Conservation (phyloP, 1,140 invertebrate species). For the Goniozus legneri region DNA sequence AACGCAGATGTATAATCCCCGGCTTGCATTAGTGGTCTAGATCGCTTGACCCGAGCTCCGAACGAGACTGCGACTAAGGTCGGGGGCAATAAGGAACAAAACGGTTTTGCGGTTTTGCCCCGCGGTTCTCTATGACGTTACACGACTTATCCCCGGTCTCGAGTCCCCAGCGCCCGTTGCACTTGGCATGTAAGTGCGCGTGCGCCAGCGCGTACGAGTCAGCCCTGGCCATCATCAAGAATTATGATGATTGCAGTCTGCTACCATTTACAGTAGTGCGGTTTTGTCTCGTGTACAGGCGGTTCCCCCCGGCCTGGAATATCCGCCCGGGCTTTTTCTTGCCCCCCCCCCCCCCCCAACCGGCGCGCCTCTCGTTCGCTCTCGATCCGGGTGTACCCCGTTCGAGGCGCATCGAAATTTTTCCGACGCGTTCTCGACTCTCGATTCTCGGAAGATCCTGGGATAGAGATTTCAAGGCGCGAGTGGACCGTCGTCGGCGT, state of each 20-base stretch:
- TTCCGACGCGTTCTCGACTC: slow-evolving; percentile 18
- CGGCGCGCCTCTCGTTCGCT: slow-evolving; percentile 5
- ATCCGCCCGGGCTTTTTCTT: slow-evolving; percentile 4
- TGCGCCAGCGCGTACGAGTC: slow-evolving; percentile 10
- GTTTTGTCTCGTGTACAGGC: slow-evolving; percentile 37
- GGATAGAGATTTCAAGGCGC: no score
- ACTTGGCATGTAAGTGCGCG: neutral
- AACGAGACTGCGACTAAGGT: slow-evolving; percentile 24
- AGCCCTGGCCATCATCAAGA: slow-evolving; percentile 33
- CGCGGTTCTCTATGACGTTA: slow-evolving; percentile 27
- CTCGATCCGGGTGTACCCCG: no score
- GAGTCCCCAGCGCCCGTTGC: no score
- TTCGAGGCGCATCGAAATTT: no score
- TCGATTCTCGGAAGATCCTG: no score
- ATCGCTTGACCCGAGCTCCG: no score
- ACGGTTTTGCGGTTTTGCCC: slow-evolving; percentile 40
- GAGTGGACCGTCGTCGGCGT: slow-evolving; percentile 1
- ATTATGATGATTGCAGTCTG: slow-evolving; percentile 45
- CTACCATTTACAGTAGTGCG: slow-evolving; percentile 45
- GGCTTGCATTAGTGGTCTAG: no score
- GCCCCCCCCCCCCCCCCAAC: neutral
- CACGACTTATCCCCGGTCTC: slow-evolving; percentile 15
- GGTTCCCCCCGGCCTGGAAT: no score
- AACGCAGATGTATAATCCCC: no score
- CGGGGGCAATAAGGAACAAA: slow-evolving; percentile 47